Conservation (phyloP, 2,888 invertebrate species). For the Dicycla oo region DNA sequence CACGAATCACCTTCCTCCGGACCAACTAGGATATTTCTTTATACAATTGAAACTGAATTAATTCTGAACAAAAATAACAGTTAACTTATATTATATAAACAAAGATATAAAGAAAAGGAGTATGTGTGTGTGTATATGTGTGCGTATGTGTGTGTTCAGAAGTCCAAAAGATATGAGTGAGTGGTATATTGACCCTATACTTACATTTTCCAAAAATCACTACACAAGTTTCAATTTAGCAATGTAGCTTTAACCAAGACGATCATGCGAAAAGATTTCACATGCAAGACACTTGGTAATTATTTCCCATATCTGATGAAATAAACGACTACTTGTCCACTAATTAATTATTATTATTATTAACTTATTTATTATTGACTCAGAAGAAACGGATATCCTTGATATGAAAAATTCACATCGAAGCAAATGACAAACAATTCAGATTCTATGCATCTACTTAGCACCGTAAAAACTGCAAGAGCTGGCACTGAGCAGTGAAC, state of each 20-base stretch:
- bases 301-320: conserved; percentile 6
- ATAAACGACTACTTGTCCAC: conserved; percentile 18
- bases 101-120: no score
- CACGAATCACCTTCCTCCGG: no score
- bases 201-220: conserved; percentile 3
- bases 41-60: no score
- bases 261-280: conserved; percentile 6
- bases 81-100: no score
- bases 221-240: neutral
- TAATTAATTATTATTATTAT: no score
- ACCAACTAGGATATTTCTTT: no score
- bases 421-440: conserved; percentile 22
- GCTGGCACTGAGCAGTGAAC: neutral
- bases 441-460: conserved; percentile 21
- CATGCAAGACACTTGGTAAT: neutral
- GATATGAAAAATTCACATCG: conserved; percentile 26
- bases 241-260: neutral
- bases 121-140: no score
- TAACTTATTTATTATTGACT: conserved; percentile 21
- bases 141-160: no score
- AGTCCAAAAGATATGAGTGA: no score
- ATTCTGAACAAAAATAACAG: no score
- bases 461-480: conserved; percentile 13
- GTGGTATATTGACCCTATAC: neutral
- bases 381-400: conserved; percentile 24